phyloP scores from a whole-genome alignment of 2,113 vertebrate genomes.

The Heloderma charlesbogerti region DNA sequence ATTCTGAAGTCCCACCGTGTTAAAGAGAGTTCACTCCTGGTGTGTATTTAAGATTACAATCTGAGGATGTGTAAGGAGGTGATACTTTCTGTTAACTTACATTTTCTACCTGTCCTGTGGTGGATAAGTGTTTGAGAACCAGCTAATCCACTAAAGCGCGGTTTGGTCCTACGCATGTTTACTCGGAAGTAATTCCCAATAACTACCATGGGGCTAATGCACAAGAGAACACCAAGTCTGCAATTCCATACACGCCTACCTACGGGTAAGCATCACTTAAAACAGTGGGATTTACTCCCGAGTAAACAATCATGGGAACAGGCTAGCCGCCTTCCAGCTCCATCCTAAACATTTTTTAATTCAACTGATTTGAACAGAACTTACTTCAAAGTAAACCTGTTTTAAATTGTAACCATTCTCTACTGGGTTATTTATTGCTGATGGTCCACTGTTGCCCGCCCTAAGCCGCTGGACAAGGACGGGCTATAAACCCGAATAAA shows the following conservation, averaged over 20 bases:
- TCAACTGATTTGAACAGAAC: background rate
- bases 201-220: background rate
- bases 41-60: background rate
- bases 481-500: background rate
- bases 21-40: background rate
- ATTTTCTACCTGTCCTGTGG: background rate
- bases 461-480: background rate
- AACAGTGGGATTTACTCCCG: background rate
- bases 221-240: background rate
- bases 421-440: too few species aligned
- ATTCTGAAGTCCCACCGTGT: background rate
- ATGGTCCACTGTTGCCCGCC: background rate
- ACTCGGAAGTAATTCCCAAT: background rate
- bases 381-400: background rate
- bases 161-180: too few species aligned
- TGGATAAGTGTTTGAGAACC: background rate
- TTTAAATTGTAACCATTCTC: background rate
- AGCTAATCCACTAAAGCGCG: background rate
- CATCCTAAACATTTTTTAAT: background rate
- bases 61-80: background rate
- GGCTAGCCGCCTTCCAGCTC: too few species aligned
- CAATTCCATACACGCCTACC: background rate
- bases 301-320: background rate
- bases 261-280: background rate
- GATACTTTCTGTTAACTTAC: background rate